phyloP scores from a whole-genome alignment of 2,113 vertebrate species.

The Platanista minor region DNA sequence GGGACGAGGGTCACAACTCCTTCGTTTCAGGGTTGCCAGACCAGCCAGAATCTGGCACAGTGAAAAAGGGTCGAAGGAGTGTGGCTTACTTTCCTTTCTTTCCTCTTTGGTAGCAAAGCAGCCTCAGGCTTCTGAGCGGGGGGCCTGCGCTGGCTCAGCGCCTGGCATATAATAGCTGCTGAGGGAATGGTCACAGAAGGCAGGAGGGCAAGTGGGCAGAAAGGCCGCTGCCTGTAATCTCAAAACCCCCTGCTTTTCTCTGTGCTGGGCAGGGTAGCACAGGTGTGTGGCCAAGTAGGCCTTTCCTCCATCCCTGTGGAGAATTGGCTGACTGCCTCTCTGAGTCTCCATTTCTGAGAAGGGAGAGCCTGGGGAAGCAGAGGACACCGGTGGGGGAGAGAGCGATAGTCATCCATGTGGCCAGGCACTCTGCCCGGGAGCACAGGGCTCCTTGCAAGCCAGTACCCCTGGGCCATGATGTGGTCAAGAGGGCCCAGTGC shows the following conservation, averaged over 20 bases:
- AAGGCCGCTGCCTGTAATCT: not conserved
- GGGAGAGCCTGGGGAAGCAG: not conserved
- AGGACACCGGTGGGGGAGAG: rapidly evolving
- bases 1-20: not conserved
- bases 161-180: not conserved
- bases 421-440: not conserved
- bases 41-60: not conserved
- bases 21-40: not conserved
- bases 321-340: not conserved
- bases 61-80: not conserved
- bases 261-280: not conserved
- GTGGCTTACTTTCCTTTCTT: not conserved
- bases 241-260: not conserved
- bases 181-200: not conserved
- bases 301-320: not conserved
- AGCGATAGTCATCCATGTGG: rapidly evolving
- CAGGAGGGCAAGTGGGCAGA: not conserved
- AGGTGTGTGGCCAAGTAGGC: not conserved
- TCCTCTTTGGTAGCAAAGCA: not conserved
- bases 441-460: not conserved
- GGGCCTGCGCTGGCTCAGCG: not conserved
- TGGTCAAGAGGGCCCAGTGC: not conserved
- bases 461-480: not conserved
- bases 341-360: not conserved
- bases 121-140: not conserved